Percentiles rank a stretch among this genome's conserved stretches.
phyloP scores from a whole-genome alignment of 2,113 vertebrate genomes.

The Salvelinus alpinus region DNA sequence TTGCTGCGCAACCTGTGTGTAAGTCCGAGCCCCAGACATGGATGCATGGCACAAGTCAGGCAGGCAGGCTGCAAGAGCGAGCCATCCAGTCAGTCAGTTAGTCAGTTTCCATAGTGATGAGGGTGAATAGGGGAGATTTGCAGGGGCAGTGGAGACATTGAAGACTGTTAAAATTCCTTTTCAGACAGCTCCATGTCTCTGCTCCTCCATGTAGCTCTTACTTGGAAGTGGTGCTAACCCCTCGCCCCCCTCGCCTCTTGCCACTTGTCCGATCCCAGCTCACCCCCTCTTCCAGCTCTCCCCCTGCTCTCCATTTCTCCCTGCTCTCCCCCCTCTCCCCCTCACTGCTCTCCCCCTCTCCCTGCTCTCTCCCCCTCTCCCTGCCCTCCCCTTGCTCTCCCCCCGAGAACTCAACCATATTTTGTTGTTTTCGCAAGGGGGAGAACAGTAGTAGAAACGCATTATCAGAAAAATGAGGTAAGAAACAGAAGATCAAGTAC shows the following conservation, averaged over 20 bases:
- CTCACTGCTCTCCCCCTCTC: neutral
- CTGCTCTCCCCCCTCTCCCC: neutral
- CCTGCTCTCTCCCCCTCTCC: neutral
- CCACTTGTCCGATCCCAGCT: no score
- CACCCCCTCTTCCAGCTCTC: no score
- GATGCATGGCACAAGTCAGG: constrained; percentile 64
- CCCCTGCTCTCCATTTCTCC: neutral
- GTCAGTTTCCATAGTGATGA: constrained; percentile 80
- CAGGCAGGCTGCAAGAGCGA: constrained; percentile 66
- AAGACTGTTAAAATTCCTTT: constrained; percentile 62
- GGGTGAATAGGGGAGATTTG: constrained; percentile 72
- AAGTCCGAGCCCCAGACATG: constrained; percentile 45
- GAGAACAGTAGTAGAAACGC: neutral
- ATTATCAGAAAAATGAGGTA: no score
- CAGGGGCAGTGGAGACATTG: constrained; percentile 67
- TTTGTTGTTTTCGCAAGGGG: neutral
- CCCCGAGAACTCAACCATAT: neutral
- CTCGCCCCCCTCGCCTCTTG: constrained; percentile 18
- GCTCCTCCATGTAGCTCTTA: constrained; percentile 28
- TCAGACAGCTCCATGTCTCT: constrained; percentile 56
- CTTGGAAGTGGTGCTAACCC: constrained; percentile 47
- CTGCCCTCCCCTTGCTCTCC: neutral
- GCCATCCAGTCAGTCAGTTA: constrained; percentile 66
- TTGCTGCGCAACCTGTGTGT: constrained; percentile 53
- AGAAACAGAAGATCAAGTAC: no score